Conservation (phyloP, 2,888 invertebrate species). For the Phortica magna region DNA sequence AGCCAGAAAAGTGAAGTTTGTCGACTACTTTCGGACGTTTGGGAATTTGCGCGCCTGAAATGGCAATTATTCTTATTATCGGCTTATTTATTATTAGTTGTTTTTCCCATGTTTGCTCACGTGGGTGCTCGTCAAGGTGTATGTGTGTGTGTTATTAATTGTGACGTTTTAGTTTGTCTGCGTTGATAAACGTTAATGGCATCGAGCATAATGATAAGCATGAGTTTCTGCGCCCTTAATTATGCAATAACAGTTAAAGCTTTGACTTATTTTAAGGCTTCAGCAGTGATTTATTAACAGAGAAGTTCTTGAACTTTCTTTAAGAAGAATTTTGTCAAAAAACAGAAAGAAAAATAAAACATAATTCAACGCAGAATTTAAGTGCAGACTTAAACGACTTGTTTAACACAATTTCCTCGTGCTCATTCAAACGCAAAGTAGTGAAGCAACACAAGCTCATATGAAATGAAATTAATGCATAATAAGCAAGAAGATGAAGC, state of each 20-base stretch:
- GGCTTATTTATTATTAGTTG: constrained; percentile 63
- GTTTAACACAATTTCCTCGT: constrained; percentile 14
- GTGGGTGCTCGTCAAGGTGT: constrained; percentile 37
- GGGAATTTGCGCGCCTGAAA: constrained; percentile 50
- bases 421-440: constrained; percentile 33
- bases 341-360: too few relatives aligned
- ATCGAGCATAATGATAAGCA: too few relatives aligned
- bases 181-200: too few relatives aligned
- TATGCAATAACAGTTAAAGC: too few relatives aligned
- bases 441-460: constrained; percentile 39
- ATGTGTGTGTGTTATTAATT: not conserved
- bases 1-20: not conserved
- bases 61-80: constrained; percentile 72
- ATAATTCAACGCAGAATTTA: not conserved
- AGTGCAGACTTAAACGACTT: constrained; percentile 31
- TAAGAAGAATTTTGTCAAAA: too few relatives aligned
- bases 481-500: constrained; percentile 45
- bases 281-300: too few relatives aligned
- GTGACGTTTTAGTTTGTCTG: too few relatives aligned
- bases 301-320: too few relatives aligned
- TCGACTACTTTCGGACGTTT: not conserved
- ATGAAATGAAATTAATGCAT: constrained; percentile 60
- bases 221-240: too few relatives aligned
- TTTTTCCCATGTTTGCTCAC: constrained; percentile 52
- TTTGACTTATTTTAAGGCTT: too few relatives aligned